Evolutionary conservation across 53 echinoderm and acorn worm species (phyloP).

Genomic region (Paelopatides confundens): DNA sequence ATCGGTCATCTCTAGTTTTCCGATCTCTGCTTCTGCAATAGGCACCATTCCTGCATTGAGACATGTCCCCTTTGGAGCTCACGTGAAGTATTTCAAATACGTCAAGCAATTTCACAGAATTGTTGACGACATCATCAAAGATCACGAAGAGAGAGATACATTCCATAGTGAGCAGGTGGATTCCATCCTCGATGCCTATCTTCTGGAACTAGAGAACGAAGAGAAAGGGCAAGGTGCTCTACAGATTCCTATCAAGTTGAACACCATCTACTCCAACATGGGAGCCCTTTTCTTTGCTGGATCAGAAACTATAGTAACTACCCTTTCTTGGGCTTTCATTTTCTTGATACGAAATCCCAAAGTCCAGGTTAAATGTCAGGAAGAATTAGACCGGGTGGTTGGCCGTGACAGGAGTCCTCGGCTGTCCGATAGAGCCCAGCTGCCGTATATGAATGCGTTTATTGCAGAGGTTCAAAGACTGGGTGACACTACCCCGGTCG

Average conservation of each 20-base stretch:
- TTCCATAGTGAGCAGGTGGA: not conserved
- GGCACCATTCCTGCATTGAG: slow-evolving; percentile 54
- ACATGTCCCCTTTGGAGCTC: slow-evolving; percentile 50
- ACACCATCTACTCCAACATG: slow-evolving; percentile 7
- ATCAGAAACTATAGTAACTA: slow-evolving; percentile 40
- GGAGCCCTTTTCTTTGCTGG: slow-evolving; percentile 45
- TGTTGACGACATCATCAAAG: slow-evolving; percentile 35
- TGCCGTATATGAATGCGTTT: slow-evolving; percentile 38
- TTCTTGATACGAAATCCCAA: slow-evolving; percentile 17
- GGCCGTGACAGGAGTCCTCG: slow-evolving; percentile 25
- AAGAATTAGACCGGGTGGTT: slow-evolving; percentile 40
- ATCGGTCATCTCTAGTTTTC: not conserved
- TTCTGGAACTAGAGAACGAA: not conserved
- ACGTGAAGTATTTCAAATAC: not conserved
- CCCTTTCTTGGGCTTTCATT: slow-evolving; percentile 37
- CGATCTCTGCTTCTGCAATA: slow-evolving; percentile 33
- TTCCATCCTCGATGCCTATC: slow-evolving; percentile 12
- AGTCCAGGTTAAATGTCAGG: slow-evolving; percentile 24
- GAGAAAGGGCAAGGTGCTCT: not conserved
- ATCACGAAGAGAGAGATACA: not conserved
- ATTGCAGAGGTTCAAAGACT: slow-evolving; percentile 46
- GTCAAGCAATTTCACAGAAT: slow-evolving; percentile 43
- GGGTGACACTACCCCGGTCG: slow-evolving; percentile 24
- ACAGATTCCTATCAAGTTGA: not conserved
- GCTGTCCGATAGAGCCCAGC: not conserved